phyloP scores from a whole-genome alignment of 2,797 vertebrate species.

The Smutsia temminckii region DNA sequence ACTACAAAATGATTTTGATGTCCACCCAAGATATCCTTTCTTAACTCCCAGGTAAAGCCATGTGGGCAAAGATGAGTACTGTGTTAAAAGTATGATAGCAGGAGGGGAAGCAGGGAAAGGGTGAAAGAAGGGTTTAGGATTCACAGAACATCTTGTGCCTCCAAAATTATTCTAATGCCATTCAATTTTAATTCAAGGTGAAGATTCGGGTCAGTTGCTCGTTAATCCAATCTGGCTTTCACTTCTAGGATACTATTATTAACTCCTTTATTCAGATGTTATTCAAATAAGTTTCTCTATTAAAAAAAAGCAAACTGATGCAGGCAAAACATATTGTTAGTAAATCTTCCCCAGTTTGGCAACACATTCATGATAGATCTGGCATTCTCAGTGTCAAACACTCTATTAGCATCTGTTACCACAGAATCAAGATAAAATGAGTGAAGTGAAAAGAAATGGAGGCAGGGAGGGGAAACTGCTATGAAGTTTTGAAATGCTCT shows the following conservation, averaged over 20 bases:
- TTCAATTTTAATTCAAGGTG: constrained; percentile 67
- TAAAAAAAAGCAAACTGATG: constrained; percentile 63
- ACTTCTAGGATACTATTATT: constrained; percentile 70
- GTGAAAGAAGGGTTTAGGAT: not conserved
- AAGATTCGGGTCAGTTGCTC: constrained; percentile 62
- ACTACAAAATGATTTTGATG: not conserved
- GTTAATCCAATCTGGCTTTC: constrained; percentile 69
- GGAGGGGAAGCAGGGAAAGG: not conserved
- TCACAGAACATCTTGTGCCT: constrained; percentile 49
- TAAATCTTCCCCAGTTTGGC: constrained; percentile 65
- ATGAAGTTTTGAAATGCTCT: constrained; percentile 6
- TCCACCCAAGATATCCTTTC: not conserved
- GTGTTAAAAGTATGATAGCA: not conserved
- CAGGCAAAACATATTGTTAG: constrained; percentile 77
- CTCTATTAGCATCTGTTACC: constrained; percentile 75
- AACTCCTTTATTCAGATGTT: constrained; percentile 69
- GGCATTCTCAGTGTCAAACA: constrained; percentile 53
- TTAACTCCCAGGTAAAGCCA: not conserved
- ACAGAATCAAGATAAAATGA: constrained; percentile 62
- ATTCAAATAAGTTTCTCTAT: constrained; percentile 72
- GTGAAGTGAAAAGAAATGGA: constrained; percentile 52
- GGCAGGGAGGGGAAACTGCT: not conserved
- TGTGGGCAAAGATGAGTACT: not conserved
- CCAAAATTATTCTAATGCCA: constrained; percentile 61
- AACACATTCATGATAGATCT: constrained; percentile 55